phyloP scores from a whole-genome alignment of 30 jellyfish, hydroid and myxozoan genomes.

The Aurelia sp. region DNA sequence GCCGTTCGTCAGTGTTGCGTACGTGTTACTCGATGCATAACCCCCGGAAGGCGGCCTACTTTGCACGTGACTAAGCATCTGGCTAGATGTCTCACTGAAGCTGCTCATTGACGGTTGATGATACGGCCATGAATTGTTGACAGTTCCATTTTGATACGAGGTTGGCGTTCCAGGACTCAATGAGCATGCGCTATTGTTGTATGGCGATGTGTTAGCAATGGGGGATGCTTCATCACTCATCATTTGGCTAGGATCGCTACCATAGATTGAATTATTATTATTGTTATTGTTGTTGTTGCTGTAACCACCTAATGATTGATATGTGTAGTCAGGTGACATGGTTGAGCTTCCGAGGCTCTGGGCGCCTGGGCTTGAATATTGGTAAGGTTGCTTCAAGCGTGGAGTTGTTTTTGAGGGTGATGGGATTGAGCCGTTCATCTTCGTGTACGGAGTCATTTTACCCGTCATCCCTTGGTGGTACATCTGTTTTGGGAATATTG shows the following conservation, averaged over 20 bases:
- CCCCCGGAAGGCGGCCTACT: slow-evolving; percentile 81
- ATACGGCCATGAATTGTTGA: slow-evolving; percentile 98
- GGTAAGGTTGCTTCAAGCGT: slow-evolving; percentile 87
- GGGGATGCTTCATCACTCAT: slow-evolving; percentile 97
- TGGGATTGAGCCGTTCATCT: slow-evolving; percentile 83
- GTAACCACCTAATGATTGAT: slow-evolving; percentile 74
- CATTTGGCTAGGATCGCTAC: slow-evolving; percentile 89
- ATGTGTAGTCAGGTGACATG: slow-evolving; percentile 89
- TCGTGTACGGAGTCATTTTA: slow-evolving; percentile 89
- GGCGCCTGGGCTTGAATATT: slow-evolving; percentile 74
- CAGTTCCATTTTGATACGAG: slow-evolving; percentile 92
- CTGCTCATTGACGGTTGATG: slow-evolving; percentile 83
- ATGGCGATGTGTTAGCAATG: slow-evolving; percentile 92
- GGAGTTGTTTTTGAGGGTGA: slow-evolving; percentile 88
- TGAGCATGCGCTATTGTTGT: slow-evolving; percentile 93
- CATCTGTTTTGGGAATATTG: slow-evolving; percentile 96
- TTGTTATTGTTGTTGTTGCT: slow-evolving; percentile 54
- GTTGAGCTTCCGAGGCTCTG: slow-evolving; percentile 66
- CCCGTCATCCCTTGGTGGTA: slow-evolving; percentile 86
- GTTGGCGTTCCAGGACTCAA: slow-evolving; percentile 96
- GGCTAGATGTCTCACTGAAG: slow-evolving; percentile 74
- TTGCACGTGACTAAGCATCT: slow-evolving; percentile 76
- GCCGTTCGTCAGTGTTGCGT: slow-evolving; percentile 81
- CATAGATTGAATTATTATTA: slow-evolving; percentile 70
- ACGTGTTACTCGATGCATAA: slow-evolving; percentile 67